Base-by-base conservation (phyloP, 2,888 invertebrate genomes). In the Caenorhabditis sp. region DNA sequence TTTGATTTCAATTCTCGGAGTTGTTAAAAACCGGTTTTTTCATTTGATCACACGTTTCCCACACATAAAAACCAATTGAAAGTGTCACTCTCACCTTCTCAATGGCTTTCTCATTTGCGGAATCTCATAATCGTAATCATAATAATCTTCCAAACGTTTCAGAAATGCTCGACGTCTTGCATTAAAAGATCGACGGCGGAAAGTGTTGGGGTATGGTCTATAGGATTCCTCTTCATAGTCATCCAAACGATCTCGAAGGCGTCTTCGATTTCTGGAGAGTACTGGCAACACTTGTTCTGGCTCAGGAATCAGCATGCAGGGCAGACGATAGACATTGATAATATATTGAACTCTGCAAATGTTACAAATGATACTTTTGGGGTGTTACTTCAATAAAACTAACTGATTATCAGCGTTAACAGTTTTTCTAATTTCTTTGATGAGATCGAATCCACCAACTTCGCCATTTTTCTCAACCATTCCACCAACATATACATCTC, bases 401-500 rank as follows among this genome's bases (percentile, higher is more conserved):
- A 38, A 79, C 79, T 68, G 62, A 59, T 83, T 83, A 21, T 79
- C 73, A 27, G 80, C 73, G 10, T 76, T 78, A 25, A 85, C 81
- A 53, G 83, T 85, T 62, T 84, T 86, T 53, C 82, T 67, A 21
- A 86, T 76, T 63, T 86, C 86, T 62, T 86, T 86, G 60, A 86
- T 74, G n/a, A 86, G 59, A 73, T 86, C 86, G 61, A 84, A 86
- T 8, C 80, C 84, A 0, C 66, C 70, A 17, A 67, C 56, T 59
- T 67, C 63, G 1, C 72, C 76, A 7, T 76, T 69, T 38, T 77
- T 79, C 36, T 72, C 66, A 5, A 76, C 72, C 10, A 67, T n/a
- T 54, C 82, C 82, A 69, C 82, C 82, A 26, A 76, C 66, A 57
- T 73, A 80, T 10, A 70, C 65, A 27, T 86, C 84, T 25, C 83